Evolutionary conservation across 2,888 invertebrate genomes (phyloP).

Genomic region (Aleiodes testaceus): DNA sequence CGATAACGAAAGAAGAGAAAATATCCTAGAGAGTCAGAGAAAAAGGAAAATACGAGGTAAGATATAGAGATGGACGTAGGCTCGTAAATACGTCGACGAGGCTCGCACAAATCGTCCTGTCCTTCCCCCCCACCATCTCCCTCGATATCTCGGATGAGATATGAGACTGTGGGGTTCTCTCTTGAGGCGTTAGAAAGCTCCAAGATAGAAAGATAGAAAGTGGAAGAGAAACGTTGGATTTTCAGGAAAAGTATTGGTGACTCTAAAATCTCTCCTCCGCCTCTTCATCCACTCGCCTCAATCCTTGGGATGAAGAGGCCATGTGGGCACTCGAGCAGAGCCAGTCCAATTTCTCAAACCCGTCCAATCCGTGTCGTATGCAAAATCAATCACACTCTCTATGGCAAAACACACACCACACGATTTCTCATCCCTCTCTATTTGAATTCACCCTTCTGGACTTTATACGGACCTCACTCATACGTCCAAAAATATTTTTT

Average conservation of each 20-base stretch:
- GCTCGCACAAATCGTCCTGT: conserved; percentile 65
- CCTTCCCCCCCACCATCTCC: conserved; percentile 43
- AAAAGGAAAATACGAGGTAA: conserved; percentile 46
- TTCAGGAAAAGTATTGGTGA: conserved; percentile 51
- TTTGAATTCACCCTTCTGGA: conserved; percentile 25
- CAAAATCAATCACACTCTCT: conserved; percentile 72
- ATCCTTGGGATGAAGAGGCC: conserved; percentile 24
- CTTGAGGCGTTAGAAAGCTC: conserved; percentile 46
- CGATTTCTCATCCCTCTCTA: neutral
- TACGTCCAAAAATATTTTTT: conserved; percentile 22
- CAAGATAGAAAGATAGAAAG: conserved; percentile 30
- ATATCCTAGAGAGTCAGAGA: neutral
- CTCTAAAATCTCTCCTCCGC: conserved; percentile 23
- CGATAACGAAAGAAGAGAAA: conserved; percentile 23
- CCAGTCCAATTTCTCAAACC: conserved; percentile 73
- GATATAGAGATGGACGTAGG: conserved; percentile 54
- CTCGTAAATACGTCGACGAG: conserved; percentile 67
- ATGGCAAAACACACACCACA: conserved; percentile 49
- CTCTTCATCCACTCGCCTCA: neutral
- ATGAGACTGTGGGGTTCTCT: conserved; percentile 51
- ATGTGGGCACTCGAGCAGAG: conserved; percentile 52
- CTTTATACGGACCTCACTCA: conserved; percentile 31
- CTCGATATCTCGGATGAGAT: conserved; percentile 57
- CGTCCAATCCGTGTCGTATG: conserved; percentile 73
- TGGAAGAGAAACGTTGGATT: conserved; percentile 37